Evolutionary conservation across 2,113 vertebrate genomes (phyloP).

Genomic region (Nycticorax nycticorax): DNA sequence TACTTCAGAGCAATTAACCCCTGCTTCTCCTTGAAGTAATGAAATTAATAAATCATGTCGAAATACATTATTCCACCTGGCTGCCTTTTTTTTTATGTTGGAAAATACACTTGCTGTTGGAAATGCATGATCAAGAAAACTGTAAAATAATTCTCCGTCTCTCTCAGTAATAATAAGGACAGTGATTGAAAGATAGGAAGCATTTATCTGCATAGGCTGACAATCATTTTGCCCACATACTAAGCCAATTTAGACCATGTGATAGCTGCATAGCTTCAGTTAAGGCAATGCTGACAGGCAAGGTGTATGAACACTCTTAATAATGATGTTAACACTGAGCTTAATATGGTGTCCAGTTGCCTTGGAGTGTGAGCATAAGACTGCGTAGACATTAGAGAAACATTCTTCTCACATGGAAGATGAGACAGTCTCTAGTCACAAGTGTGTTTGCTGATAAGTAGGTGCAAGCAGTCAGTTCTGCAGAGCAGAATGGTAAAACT

Average conservation of each 20-base stretch:
- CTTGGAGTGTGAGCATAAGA: background rate
- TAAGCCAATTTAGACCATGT: background rate
- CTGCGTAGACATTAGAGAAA: background rate
- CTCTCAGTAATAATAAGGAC: background rate
- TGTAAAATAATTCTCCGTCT: background rate
- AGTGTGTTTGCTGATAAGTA: background rate
- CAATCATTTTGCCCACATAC: background rate
- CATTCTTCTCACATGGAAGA: background rate
- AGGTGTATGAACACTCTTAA: background rate
- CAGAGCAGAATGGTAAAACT: background rate
- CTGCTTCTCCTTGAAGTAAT: background rate
- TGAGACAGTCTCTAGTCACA: background rate
- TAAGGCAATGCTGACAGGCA: background rate
- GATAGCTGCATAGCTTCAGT: background rate
- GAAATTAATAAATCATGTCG: background rate
- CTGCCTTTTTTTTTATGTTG: background rate
- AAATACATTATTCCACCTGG: background rate
- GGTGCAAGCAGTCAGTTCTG: background rate
- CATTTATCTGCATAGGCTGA: background rate
- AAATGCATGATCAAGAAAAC: background rate
- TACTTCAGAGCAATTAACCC: background rate
- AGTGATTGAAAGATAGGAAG: background rate
- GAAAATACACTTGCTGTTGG: background rate
- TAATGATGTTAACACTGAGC: background rate
- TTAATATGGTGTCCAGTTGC: background rate